These are phyloP conservation scores for Geotrypetes seraphini DNA, from an alignment of 2,797 vertebrate species.

Conservation along the genomic window DNA sequence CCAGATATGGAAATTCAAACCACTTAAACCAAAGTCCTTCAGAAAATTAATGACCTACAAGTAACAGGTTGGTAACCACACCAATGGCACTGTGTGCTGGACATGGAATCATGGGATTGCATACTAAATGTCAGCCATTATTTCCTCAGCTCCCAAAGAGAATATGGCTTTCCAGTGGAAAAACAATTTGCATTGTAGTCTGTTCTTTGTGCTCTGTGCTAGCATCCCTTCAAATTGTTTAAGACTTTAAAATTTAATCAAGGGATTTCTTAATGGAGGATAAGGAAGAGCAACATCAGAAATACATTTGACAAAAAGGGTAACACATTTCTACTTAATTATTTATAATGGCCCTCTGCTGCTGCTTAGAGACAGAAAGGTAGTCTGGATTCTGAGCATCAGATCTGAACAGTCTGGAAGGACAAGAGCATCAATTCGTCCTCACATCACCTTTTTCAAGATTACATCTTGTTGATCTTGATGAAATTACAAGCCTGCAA, in stretches of 20 bases:
- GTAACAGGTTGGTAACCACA: conserved; percentile 43
- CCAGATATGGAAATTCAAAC: conserved; percentile 20
- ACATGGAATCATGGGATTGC: conserved; percentile 37
- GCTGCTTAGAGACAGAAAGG: conserved; percentile 54
- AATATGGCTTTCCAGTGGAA: conserved; percentile 58
- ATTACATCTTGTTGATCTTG: conserved; percentile 65
- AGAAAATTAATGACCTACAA: conserved; percentile 44
- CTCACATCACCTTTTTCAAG: conserved; percentile 56
- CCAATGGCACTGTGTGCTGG: conserved; percentile 37
- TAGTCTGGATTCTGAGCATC: conserved; percentile 42
- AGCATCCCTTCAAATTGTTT: conserved; percentile 65
- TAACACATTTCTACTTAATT: conserved; percentile 78
- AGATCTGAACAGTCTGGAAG: conserved; percentile 45
- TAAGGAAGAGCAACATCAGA: conserved; percentile 61
- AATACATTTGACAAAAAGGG: conserved; percentile 74
- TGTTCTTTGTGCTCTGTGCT: conserved; percentile 50
- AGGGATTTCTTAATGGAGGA: conserved; percentile 71
- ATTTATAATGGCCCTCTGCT: conserved; percentile 61
- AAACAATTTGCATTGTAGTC: conserved; percentile 50
- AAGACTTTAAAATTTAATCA: conserved; percentile 80
- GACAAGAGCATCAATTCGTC: conserved; percentile 66
- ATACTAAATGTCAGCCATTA: conserved; percentile 54
- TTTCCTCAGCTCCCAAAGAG: conserved; percentile 58
- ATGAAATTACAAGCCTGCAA: conserved; percentile 59
- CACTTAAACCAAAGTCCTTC: conserved; percentile 24